Conservation (phyloP, 2,888 invertebrate genomes). For the Linnaemya vulpina region DNA sequence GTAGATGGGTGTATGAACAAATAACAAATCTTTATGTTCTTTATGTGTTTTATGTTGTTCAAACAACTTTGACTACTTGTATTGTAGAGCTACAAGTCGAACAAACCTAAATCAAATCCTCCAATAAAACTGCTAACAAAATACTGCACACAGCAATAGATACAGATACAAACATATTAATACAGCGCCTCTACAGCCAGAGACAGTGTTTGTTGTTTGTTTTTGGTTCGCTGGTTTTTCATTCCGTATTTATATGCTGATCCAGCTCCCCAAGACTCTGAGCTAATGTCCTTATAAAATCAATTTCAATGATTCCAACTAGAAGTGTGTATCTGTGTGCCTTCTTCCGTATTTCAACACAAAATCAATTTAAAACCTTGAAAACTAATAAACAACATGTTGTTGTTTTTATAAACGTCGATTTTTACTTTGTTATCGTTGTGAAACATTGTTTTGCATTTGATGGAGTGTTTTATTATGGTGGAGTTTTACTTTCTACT, state of each 20-base stretch:
- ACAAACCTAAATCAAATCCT: constrained; percentile 56
- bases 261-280: constrained; percentile 49
- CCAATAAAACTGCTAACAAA: constrained; percentile 22
- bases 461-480: constrained; percentile 15
- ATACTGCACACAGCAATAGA: constrained; percentile 18
- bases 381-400: constrained; percentile 50
- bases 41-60: constrained; percentile 46
- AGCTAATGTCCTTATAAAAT: constrained; percentile 60
- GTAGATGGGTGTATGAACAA: constrained; percentile 17
- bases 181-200: neutral
- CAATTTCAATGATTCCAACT: constrained; percentile 29
- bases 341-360: constrained; percentile 9
- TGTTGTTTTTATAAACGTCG: neutral
- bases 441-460: constrained; percentile 52
- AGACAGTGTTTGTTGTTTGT: constrained; percentile 20
- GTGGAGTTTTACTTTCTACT: neutral
- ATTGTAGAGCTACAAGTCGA: constrained; percentile 5
- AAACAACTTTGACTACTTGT: constrained; percentile 36
- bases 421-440: neutral
- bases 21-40: constrained; percentile 25
- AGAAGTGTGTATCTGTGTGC: constrained; percentile 11
- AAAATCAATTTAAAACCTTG: constrained; percentile 66
- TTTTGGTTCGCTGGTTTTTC: neutral
- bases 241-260: constrained; percentile 27
- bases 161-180: constrained; percentile 7